Conservation (phyloP, 2,888 invertebrate genomes). For the Lottia gigantea region DNA sequence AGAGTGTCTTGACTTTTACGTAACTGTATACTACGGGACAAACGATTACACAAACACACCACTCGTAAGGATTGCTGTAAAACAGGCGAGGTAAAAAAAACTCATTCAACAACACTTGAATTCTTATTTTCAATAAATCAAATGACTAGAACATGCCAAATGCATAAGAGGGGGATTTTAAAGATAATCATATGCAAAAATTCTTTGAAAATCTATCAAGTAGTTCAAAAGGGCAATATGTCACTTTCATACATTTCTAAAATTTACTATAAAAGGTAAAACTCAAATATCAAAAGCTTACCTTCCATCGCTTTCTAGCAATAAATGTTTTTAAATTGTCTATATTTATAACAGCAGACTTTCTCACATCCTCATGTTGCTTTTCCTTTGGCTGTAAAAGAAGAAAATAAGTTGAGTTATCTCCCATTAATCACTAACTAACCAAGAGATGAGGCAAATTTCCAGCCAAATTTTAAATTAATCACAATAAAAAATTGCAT, state of each 20-base stretch:
- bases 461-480: not conserved
- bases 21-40: constrained; percentile 63
- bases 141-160: too few species aligned
- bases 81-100: constrained; percentile 5
- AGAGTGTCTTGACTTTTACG: constrained; percentile 48
- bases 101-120: not conserved
- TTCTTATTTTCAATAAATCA: not conserved
- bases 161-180: too few species aligned
- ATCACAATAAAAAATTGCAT: not conserved
- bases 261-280: not conserved
- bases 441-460: not conserved
- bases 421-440: constrained; percentile 14
- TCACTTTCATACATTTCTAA: too few species aligned
- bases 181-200: too few species aligned
- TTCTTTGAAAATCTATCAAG: too few species aligned
- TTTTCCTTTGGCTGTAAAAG: constrained; percentile 59
- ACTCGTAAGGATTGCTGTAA: constrained; percentile 68
- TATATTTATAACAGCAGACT: constrained; percentile 68
- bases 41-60: constrained; percentile 68
- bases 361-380: constrained; percentile 55
- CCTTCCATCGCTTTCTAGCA: constrained; percentile 71
- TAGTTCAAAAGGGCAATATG: too few species aligned
- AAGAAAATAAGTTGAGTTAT: not conserved
- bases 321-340: constrained; percentile 70
- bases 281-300: constrained; percentile 38